Percentiles rank a stretch among this genome's conserved stretches.
Evolutionary conservation across 2,888 invertebrate species (phyloP).

Genomic region (Perdita meconis): DNA sequence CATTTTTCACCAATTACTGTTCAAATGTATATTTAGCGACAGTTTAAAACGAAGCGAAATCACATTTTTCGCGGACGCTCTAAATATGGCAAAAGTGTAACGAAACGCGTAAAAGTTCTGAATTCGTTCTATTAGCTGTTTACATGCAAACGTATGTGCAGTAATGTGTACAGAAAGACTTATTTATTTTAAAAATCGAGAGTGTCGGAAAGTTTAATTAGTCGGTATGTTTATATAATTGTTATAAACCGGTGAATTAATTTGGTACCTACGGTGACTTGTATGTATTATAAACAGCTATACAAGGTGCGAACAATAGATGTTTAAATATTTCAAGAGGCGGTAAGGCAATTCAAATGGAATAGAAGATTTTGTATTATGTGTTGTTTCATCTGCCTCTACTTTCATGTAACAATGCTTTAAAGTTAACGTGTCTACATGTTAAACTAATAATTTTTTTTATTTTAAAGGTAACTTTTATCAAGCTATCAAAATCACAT

Average conservation of each 20-base stretch:
- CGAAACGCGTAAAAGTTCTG: not conserved
- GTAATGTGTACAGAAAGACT: slow-evolving; percentile 43
- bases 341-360: too few relatives aligned
- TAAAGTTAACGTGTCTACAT: too few relatives aligned
- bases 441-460: too few relatives aligned
- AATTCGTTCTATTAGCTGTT: slow-evolving; percentile 25
- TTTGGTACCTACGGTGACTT: slow-evolving; percentile 64
- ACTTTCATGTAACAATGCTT: too few relatives aligned
- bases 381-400: too few relatives aligned
- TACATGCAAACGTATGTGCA: slow-evolving; percentile 20
- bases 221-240: slow-evolving; percentile 50
- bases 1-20: slow-evolving; percentile 12
- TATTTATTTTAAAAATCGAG: slow-evolving; percentile 35
- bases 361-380: too few relatives aligned
- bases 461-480: too few relatives aligned
- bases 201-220: slow-evolving; percentile 18
- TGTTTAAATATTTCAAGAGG: too few relatives aligned
- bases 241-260: slow-evolving; percentile 48
- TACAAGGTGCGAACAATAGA: too few relatives aligned
- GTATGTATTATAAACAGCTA: slow-evolving; percentile 69
- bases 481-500: too few relatives aligned
- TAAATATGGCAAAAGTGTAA: not conserved
- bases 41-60: slow-evolving; percentile 3
- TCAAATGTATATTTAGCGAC: not conserved
- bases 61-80: not conserved